Evolutionary conservation across 2,888 invertebrate genomes (phyloP).

Genomic region (Andrena bucephala): DNA sequence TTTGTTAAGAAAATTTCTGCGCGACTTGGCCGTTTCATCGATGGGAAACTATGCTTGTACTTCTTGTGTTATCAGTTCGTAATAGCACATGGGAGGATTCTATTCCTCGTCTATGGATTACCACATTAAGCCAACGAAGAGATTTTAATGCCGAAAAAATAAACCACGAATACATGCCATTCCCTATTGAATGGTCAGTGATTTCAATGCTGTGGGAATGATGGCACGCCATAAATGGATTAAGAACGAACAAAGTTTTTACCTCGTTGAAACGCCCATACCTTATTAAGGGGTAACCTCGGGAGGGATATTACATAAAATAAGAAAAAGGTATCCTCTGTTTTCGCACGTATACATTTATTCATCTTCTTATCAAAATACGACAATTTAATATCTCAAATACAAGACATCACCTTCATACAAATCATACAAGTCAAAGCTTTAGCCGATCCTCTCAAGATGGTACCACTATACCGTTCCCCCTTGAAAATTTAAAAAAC

Average conservation of each 20-base stretch:
- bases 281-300: too few relatives aligned
- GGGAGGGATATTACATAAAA: background rate
- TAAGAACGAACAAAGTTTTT: background rate
- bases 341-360: background rate
- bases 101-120: background rate
- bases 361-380: background rate
- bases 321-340: background rate
- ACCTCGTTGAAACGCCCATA: too few relatives aligned
- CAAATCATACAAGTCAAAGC: background rate
- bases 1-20: too few relatives aligned
- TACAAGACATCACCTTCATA: background rate
- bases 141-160: constrained; percentile 42
- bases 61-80: too few relatives aligned
- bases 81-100: too few relatives aligned
- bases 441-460: constrained; percentile 31
- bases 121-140: background rate
- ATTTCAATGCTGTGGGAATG: constrained; percentile 62
- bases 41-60: too few relatives aligned
- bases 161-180: background rate
- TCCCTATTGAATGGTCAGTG: constrained; percentile 36
- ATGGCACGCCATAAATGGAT: background rate
- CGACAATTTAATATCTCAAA: background rate
- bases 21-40: too few relatives aligned
- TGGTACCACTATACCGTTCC: constrained; percentile 16
- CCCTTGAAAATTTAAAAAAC: too few relatives aligned